Evolutionary conservation across 2,113 vertebrate species (phyloP).

Genomic region (Fregata magnificens): DNA sequence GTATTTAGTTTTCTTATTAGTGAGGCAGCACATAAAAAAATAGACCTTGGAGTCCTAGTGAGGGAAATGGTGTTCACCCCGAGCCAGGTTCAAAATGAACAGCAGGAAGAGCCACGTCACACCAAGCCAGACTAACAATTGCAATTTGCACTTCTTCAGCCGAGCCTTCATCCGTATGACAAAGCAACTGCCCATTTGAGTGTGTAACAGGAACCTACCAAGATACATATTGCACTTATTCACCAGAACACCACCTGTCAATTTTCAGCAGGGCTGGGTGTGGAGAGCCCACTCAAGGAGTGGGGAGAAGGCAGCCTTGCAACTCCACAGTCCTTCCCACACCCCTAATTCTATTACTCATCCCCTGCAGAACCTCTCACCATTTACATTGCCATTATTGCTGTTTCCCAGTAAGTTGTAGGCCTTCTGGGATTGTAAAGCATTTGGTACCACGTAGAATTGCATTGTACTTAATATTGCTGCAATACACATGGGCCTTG

Average conservation of each 20-base stretch:
- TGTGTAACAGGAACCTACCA: neutral
- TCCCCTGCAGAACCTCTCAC: neutral
- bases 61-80: neutral
- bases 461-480: neutral
- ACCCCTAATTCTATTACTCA: neutral
- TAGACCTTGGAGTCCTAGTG: neutral
- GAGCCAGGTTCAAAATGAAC: neutral
- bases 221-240: neutral
- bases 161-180: fast-evolving
- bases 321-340: neutral
- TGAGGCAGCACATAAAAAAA: neutral
- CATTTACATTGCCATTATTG: neutral
- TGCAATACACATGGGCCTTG: neutral
- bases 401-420: neutral
- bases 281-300: neutral
- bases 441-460: neutral
- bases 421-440: neutral
- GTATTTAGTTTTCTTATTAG: neutral
- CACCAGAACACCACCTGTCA: neutral
- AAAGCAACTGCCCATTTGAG: neutral
- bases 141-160: neutral
- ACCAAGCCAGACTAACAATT: neutral
- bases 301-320: neutral
- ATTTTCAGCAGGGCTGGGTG: neutral
- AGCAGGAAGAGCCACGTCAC: neutral